These are phyloP conservation scores for Furcifer pardalis DNA, from an alignment of 2,797 vertebrate genomes.

Conservation along the genomic window DNA sequence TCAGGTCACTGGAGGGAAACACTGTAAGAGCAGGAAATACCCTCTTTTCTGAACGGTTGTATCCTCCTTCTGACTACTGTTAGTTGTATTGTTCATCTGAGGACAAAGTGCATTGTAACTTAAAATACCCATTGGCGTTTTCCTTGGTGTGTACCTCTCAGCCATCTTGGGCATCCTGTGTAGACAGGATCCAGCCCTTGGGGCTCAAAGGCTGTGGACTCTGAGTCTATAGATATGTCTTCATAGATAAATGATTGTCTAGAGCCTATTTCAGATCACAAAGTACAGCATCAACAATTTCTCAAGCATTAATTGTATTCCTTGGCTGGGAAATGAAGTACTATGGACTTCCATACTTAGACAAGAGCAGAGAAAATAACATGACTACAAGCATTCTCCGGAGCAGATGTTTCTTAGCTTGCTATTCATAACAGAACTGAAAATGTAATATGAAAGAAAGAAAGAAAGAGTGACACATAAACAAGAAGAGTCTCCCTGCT, in stretches of 20 bases:
- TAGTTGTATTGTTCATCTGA: too few relatives aligned
- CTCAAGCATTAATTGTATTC: not conserved
- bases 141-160: too few relatives aligned
- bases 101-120: too few relatives aligned
- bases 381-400: not conserved
- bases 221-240: not conserved
- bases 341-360: not conserved
- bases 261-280: not conserved
- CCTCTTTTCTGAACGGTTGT: too few relatives aligned
- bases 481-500: not conserved
- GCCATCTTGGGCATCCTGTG: too few relatives aligned
- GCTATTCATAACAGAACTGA: not conserved
- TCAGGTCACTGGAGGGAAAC: too few relatives aligned
- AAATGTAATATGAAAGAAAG: slow-evolving; percentile 16
- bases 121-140: too few relatives aligned
- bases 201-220: too few relatives aligned
- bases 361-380: not conserved
- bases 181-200: too few relatives aligned
- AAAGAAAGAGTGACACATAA: not conserved
- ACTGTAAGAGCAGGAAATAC: too few relatives aligned
- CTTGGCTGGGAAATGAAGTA: not conserved
- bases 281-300: not conserved
- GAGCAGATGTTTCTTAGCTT: slow-evolving; percentile 6
- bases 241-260: not conserved
- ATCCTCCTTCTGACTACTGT: too few relatives aligned